Percentiles rank a stretch among this genome's conserved stretches.
Conservation (phyloP, 1,140 invertebrate species). For the Liolophura sinensis region DNA sequence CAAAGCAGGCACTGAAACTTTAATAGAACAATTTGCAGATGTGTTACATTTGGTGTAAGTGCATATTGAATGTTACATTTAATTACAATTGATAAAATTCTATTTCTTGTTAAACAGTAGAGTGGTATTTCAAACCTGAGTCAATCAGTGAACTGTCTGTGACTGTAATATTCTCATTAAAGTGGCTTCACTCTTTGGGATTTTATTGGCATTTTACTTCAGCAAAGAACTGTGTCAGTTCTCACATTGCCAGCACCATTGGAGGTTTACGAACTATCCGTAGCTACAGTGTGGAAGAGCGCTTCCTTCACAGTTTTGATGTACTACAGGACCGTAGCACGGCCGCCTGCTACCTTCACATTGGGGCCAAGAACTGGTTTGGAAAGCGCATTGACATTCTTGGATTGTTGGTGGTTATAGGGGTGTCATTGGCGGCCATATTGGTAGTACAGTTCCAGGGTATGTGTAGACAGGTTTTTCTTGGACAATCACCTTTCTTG, state of each 20-base stretch:
- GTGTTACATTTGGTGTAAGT: too few relatives aligned
- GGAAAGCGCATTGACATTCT: slow-evolving; percentile 32
- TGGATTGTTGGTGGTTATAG: slow-evolving; percentile 21
- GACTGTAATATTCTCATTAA: too few relatives aligned
- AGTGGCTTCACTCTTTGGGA: not conserved
- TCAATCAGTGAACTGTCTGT: too few relatives aligned
- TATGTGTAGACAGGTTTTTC: not conserved
- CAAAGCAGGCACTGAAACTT: too few relatives aligned
- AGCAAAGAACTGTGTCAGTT: slow-evolving; percentile 31
- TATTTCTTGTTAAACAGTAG: too few relatives aligned
- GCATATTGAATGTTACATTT: too few relatives aligned
- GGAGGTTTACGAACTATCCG: slow-evolving; percentile 30
- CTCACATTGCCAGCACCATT: slow-evolving; percentile 34
- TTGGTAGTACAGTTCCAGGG: slow-evolving; percentile 27
- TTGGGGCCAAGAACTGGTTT: slow-evolving; percentile 36
- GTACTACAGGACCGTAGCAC: slow-evolving; percentile 34
- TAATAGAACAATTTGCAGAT: too few relatives aligned
- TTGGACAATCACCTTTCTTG: not conserved
- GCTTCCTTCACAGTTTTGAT: slow-evolving; percentile 37
- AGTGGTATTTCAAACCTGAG: too few relatives aligned
- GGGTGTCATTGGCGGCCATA: slow-evolving; percentile 20
- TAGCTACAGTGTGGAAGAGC: slow-evolving; percentile 28
- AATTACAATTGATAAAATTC: too few relatives aligned
- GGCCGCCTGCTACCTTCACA: slow-evolving; percentile 31
- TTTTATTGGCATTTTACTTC: slow-evolving; percentile 3